Base-by-base conservation (phyloP, 2,888 invertebrate species). In the Dermolepida albohirtum region DNA sequence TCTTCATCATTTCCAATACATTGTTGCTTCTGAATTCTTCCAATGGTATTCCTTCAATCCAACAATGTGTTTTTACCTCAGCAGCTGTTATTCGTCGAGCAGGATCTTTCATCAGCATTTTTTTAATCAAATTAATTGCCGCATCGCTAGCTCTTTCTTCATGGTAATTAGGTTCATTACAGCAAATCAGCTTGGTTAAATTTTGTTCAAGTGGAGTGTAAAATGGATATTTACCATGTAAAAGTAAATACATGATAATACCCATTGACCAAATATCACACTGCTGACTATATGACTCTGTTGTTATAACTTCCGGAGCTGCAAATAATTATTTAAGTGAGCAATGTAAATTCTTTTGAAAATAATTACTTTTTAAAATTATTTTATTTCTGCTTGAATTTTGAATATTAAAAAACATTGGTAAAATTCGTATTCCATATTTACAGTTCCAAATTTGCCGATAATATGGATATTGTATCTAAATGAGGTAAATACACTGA, bases 261-360 rank as follows among this genome's bases (percentile, higher is more conserved):
- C 88, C 88, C 76, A 87, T 82, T 0, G 87, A 85, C 88, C 88
- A 88, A 10, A 87, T 84, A 74, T 88, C 88, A 77, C 88, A 88
- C 72, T 86, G 85, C 73, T 87, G 86, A 74, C 87, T 87, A 78
- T 88, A 88, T 0, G 85, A 83, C 72, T 84, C 84, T 62, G 78
- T 79, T 47, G 83, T 82, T 43, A 87, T 79, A 71, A 88, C 86
- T 82, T 88, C 88, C 27, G 88, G 88, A n/a, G 88, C 87, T 84
- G 64, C 55, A 77, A 75, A 49, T 14, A 40, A 47, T 50, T 57
- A 47, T 49, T 50, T 11, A 12, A 50, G n/a, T 14, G 12, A 8
- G 10, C 57, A 14, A 34, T 34, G 1, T 34, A 6, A 34, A 34
- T 8, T n/a, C n/a, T n/a, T n/a, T n/a, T n/a, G n/a, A n/a, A n/a